Conservation (phyloP, 2,797 vertebrate species). For the Pseudochirops corinnae region DNA sequence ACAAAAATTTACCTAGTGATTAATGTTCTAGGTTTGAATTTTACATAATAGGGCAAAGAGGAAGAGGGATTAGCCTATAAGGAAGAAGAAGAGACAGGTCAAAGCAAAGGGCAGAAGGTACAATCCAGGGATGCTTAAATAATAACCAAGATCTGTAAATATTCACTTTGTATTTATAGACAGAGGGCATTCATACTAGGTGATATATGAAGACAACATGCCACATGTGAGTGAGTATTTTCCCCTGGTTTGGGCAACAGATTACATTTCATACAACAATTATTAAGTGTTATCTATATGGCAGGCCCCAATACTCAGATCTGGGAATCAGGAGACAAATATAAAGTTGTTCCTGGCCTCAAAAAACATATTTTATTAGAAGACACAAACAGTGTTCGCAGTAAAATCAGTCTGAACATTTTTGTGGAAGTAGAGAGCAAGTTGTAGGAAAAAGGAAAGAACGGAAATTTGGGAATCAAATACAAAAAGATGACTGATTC, state of each 20-base stretch:
- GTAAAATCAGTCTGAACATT: not conserved
- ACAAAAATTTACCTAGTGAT: not conserved
- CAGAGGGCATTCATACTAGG: not conserved
- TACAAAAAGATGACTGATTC: not conserved
- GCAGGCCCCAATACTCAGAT: not conserved
- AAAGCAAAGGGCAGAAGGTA: not conserved
- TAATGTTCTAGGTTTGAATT: not conserved
- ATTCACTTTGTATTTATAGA: not conserved
- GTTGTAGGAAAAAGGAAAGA: not conserved
- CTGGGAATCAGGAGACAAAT: not conserved
- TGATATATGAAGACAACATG: not conserved
- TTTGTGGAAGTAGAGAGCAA: not conserved
- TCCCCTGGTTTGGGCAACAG: not conserved
- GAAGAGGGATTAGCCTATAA: not conserved
- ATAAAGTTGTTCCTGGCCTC: not conserved
- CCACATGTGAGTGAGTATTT: not conserved
- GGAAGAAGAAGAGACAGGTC: not conserved
- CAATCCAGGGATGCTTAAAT: not conserved
- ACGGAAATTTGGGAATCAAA: conserved; percentile 13
- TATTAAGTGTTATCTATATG: not conserved
- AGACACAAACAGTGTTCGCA: not conserved
- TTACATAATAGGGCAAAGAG: not conserved
- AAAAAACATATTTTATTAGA: not conserved
- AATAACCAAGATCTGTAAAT: not conserved
- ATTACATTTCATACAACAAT: not conserved